Conservation (phyloP, 2,113 vertebrate species). For the Beaufortia kweichowensis region DNA sequence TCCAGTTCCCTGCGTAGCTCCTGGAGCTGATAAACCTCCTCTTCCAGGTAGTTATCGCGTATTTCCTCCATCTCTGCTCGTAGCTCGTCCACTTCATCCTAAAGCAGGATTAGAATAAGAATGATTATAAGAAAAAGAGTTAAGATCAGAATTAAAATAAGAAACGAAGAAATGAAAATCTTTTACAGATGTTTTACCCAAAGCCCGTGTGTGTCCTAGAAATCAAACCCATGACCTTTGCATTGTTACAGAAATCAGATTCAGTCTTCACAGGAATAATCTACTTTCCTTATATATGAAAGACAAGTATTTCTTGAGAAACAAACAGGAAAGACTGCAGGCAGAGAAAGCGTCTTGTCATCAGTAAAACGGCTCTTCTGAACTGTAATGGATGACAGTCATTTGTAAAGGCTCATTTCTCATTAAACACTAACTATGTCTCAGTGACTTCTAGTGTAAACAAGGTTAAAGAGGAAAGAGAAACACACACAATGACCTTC, state of each 20-base stretch:
- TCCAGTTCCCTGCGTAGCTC: slow-evolving; percentile 95
- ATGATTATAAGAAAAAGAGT: background rate
- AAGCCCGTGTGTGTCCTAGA: too few species aligned
- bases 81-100: slow-evolving; percentile 98
- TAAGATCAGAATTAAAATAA: background rate
- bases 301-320: background rate
- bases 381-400: background rate
- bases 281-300: too few species aligned
- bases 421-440: slow-evolving; percentile 9
- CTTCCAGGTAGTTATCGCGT: slow-evolving; percentile 96
- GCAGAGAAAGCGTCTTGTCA: background rate
- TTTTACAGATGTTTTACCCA: too few species aligned
- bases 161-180: too few species aligned
- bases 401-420: slow-evolving; percentile 15
- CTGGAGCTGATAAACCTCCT: slow-evolving; percentile 98
- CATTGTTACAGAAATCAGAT: too few species aligned
- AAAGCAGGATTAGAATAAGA: slow-evolving; percentile 2
- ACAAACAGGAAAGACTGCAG: background rate
- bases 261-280: too few species aligned
- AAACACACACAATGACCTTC: slow-evolving; percentile 44
- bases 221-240: too few species aligned
- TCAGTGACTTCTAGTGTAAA: background rate
- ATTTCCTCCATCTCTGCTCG: slow-evolving; percentile 99
- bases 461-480: background rate
- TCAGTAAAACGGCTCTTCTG: background rate